phyloP scores from a whole-genome alignment of 2,113 vertebrate species.

The Solenodon paradoxus region DNA sequence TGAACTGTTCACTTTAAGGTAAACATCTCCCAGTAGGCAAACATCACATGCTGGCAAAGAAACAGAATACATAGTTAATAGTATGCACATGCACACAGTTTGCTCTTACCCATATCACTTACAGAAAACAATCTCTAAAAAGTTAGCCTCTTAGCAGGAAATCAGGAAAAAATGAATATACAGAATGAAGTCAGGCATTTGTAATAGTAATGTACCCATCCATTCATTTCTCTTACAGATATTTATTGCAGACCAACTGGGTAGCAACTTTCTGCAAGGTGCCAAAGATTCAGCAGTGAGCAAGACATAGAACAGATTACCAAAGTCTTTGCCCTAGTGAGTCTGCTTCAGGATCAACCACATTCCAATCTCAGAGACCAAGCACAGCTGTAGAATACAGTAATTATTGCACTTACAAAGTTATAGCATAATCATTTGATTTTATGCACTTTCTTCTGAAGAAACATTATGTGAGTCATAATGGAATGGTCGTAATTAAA shows the following conservation, averaged over 20 bases:
- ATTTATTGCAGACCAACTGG: neutral
- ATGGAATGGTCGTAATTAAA: neutral
- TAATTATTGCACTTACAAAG: neutral
- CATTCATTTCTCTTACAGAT: neutral
- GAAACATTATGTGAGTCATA: neutral
- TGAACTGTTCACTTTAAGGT: neutral
- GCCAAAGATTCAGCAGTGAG: neutral
- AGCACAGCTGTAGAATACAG: neutral
- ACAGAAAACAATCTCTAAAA: neutral
- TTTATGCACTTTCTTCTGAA: neutral
- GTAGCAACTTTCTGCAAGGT: neutral
- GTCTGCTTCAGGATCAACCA: neutral
- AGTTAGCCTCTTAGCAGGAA: neutral
- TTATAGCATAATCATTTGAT: neutral
- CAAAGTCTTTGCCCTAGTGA: neutral
- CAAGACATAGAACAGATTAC: neutral
- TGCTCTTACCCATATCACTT: neutral
- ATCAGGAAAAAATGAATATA: neutral
- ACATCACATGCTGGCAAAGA: neutral
- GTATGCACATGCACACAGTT: neutral
- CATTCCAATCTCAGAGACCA: neutral
- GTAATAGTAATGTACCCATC: neutral
- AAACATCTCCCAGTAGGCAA: neutral
- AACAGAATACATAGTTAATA: neutral
- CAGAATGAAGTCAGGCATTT: neutral